phyloP scores from a whole-genome alignment of 2,797 vertebrate genomes.

The Crocodylus rhombifer region DNA sequence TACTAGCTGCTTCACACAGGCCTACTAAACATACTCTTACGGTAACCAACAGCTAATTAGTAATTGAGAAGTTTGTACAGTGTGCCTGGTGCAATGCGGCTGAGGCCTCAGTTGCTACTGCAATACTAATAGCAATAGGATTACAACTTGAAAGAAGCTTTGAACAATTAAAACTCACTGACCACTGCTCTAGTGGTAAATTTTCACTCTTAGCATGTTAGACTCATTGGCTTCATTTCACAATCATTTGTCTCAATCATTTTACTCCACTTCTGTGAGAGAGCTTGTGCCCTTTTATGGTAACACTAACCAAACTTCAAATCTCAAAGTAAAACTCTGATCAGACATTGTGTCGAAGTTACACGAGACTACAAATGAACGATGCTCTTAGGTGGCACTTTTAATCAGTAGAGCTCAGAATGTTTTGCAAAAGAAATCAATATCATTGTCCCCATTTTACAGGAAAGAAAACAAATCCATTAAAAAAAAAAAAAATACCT shows the following conservation, averaged over 20 bases:
- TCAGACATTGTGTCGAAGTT: background rate
- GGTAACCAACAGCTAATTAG: background rate
- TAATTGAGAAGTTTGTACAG: background rate
- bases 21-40: background rate
- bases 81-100: too few species aligned
- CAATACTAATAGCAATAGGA: background rate
- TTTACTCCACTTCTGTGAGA: background rate
- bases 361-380: background rate
- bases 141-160: background rate
- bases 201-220: background rate
- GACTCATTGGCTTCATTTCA: background rate
- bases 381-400: background rate
- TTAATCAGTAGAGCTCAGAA: conserved; percentile 45
- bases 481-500: background rate
- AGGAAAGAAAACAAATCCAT: background rate
- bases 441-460: background rate
- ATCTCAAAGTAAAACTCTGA: background rate
- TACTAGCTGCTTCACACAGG: too few species aligned
- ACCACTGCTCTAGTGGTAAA: background rate
- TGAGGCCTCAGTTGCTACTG: too few species aligned
- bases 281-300: background rate
- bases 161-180: background rate
- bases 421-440: background rate
- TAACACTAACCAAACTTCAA: background rate
- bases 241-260: background rate